Conservation (phyloP, 2,113 vertebrate species). For the Toxotes jaculatrix region DNA sequence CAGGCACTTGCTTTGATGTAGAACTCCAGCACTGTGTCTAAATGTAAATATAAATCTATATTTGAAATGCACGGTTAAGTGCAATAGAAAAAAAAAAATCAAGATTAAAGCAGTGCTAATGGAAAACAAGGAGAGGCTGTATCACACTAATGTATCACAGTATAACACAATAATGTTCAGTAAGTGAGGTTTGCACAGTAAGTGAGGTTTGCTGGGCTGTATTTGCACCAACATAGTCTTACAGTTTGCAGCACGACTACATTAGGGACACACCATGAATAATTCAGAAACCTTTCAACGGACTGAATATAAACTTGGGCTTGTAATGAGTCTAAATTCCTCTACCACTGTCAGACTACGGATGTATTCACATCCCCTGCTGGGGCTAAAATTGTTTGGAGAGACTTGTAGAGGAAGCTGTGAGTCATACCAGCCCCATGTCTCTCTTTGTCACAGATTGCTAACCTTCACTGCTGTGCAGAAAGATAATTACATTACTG, state of each 20-base stretch:
- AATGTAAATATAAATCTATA: conserved; percentile 62
- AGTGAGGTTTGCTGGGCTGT: conserved; percentile 54
- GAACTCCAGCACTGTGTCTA: conserved; percentile 32
- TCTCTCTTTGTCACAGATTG: conserved; percentile 75
- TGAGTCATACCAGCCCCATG: conserved; percentile 71
- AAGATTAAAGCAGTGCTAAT: conserved; percentile 66
- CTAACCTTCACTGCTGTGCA: conserved; percentile 76
- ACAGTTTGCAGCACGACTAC: conserved; percentile 71
- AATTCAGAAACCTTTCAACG: conserved; percentile 74
- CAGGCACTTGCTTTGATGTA: conserved; percentile 45
- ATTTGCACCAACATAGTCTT: conserved; percentile 63
- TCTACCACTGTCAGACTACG: conserved; percentile 66
- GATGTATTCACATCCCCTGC: conserved; percentile 73
- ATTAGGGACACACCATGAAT: conserved; percentile 75
- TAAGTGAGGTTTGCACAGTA: conserved; percentile 54
- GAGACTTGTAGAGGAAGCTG: conserved; percentile 71
- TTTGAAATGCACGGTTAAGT: conserved; percentile 62
- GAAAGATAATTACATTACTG: conserved; percentile 75
- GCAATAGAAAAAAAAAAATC: conserved; percentile 40
- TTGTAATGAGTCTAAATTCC: conserved; percentile 77
- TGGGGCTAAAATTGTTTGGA: conserved; percentile 73
- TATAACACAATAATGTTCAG: conserved; percentile 60
- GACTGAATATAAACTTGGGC: conserved; percentile 71
- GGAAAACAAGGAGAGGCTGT: conserved; percentile 59
- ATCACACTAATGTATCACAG: conserved; percentile 64